phyloP scores from a whole-genome alignment of 2,888 invertebrate genomes.

The Mylabris sibirica region DNA sequence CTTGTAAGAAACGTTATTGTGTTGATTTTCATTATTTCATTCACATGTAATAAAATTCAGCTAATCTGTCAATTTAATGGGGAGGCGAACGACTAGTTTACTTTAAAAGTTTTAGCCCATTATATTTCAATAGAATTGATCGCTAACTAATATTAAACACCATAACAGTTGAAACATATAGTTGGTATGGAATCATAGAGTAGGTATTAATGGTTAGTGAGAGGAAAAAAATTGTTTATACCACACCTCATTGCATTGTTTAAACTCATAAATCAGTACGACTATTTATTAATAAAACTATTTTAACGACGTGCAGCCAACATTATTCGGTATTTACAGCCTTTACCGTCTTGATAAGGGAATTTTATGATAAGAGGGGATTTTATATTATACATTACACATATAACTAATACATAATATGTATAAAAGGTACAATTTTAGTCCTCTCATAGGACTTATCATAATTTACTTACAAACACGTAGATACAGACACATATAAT shows the following conservation, averaged over 20 bases:
- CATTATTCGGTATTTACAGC: slow-evolving; percentile 47
- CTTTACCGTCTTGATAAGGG: slow-evolving; percentile 30
- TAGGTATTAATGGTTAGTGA: neutral
- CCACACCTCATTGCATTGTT: slow-evolving; percentile 42
- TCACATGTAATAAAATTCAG: no score
- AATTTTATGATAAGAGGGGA: slow-evolving; percentile 30
- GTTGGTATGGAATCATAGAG: no score
- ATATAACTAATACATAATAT: slow-evolving; percentile 8
- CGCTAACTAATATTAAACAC: no score
- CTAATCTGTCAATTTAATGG: no score
- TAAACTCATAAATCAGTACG: slow-evolving; percentile 47
- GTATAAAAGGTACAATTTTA: slow-evolving; percentile 7
- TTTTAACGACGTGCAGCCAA: slow-evolving; percentile 49
- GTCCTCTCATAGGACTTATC: slow-evolving; percentile 2
- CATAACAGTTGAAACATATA: no score
- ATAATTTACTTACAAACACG: slow-evolving; percentile 6
- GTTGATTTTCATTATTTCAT: no score
- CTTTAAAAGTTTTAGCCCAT: no score
- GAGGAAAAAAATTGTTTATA: neutral
- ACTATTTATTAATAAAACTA: slow-evolving; percentile 51
- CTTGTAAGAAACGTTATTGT: no score
- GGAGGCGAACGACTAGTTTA: no score
- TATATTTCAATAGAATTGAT: no score
- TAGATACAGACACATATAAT: neutral
- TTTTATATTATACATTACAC: slow-evolving; percentile 16